Conservation (phyloP, 2,888 invertebrate species). For the Cheiracanthium punctorium region DNA sequence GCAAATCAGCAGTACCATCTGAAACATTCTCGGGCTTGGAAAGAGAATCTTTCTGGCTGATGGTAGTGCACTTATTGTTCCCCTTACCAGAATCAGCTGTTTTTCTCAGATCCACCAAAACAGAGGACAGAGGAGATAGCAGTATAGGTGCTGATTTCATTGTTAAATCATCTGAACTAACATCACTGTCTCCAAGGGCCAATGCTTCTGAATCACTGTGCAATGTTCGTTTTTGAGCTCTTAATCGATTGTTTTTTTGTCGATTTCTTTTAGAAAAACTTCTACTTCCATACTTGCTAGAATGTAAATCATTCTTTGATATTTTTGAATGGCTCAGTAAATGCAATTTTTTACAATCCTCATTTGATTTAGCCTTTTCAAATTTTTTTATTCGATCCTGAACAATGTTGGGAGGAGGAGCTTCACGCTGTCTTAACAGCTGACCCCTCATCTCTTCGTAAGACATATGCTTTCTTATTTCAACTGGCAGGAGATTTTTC, state of each 20-base stretch:
- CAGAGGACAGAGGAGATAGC: slow-evolving; percentile 64
- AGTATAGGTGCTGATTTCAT: slow-evolving; percentile 67
- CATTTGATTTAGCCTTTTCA: slow-evolving; percentile 57
- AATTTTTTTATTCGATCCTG: slow-evolving; percentile 75
- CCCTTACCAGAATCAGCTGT: slow-evolving; percentile 70
- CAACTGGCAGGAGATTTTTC: not conserved
- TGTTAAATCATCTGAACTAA: slow-evolving; percentile 60
- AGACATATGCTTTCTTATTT: slow-evolving; percentile 41
- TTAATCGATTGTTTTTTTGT: slow-evolving; percentile 33
- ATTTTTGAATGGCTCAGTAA: not conserved
- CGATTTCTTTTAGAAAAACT: slow-evolving; percentile 35
- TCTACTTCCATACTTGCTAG: not conserved
- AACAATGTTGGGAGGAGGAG: slow-evolving; percentile 74
- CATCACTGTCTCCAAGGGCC: slow-evolving; percentile 27
- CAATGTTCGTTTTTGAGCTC: slow-evolving; percentile 29
- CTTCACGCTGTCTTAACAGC: slow-evolving; percentile 71
- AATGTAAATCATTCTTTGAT: not conserved
- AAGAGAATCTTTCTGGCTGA: too few relatives aligned
- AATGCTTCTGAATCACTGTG: slow-evolving; percentile 64
- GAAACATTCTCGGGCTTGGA: too few relatives aligned
- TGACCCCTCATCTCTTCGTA: slow-evolving; percentile 68
- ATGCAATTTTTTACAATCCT: not conserved
- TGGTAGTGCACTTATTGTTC: slow-evolving; percentile 13
- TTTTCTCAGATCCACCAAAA: slow-evolving; percentile 71
- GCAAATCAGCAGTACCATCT: not conserved